These are phyloP conservation scores for Magallana angulata DNA, from an alignment of 1,140 invertebrate genomes.

Conservation along the genomic window DNA sequence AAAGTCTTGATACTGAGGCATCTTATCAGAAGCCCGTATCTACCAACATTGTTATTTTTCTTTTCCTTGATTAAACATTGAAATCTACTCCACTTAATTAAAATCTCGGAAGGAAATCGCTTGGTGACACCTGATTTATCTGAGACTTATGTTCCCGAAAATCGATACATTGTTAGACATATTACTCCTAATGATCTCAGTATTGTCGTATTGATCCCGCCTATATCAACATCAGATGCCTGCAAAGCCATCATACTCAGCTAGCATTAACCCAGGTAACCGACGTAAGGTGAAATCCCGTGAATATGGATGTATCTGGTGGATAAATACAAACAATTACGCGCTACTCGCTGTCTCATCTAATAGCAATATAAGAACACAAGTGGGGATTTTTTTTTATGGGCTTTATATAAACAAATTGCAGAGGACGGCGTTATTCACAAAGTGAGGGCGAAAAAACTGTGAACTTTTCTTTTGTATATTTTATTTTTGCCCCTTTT, in stretches of 20 bases:
- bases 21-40: constrained; percentile 6
- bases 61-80: background rate
- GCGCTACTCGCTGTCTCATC: background rate
- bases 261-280: constrained; percentile 23
- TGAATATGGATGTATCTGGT: background rate
- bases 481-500: background rate
- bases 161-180: constrained; percentile 29
- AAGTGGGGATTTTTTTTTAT: background rate
- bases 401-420: background rate
- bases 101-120: background rate
- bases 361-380: background rate
- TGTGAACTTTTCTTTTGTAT: background rate
- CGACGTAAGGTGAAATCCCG: background rate
- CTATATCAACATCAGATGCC: constrained; percentile 17
- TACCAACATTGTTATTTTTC: background rate
- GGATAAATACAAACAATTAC: constrained; percentile 35
- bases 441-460: background rate
- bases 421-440: background rate
- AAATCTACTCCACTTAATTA: constrained; percentile 27
- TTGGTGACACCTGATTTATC: constrained; percentile 13
- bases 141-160: constrained; percentile 22
- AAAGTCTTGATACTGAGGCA: no score
- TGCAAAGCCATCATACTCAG: background rate
- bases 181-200: constrained; percentile 3
- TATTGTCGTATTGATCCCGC: constrained; percentile 1